A percentile compares a stretch with the other conserved stretches of the same genome.
phyloP scores from a whole-genome alignment of 2,888 invertebrate species.

The Tanytarsus gracilentus region DNA sequence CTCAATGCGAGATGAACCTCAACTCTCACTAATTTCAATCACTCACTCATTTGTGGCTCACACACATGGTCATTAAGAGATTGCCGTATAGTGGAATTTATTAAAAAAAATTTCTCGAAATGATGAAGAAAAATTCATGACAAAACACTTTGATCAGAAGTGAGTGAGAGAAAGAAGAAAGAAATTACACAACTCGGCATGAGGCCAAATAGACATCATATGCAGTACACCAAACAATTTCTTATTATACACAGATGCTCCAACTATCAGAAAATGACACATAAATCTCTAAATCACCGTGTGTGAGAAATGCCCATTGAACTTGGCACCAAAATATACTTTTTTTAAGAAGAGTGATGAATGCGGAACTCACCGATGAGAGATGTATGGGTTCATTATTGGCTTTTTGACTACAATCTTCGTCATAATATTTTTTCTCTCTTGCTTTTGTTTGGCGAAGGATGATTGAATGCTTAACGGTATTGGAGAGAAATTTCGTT shows the following conservation, averaged over 20 bases:
- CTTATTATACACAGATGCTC: slow-evolving; percentile 21
- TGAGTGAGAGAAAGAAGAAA: too few relatives aligned
- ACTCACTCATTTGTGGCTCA: too few relatives aligned
- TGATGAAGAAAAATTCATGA: slow-evolving; percentile 9
- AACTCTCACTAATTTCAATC: too few relatives aligned
- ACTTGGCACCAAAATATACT: slow-evolving; percentile 20
- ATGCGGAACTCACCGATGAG: slow-evolving; percentile 3
- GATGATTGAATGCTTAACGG: too few relatives aligned
- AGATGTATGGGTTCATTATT: background rate
- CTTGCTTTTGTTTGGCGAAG: background rate
- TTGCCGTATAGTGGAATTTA: too few relatives aligned
- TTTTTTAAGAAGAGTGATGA: background rate
- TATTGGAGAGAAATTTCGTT: background rate
- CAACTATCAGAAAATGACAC: slow-evolving; percentile 19
- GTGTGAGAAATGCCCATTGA: slow-evolving; percentile 9
- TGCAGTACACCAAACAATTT: background rate
- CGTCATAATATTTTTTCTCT: background rate
- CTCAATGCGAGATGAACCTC: too few relatives aligned
- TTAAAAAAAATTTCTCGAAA: background rate
- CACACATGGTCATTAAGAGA: too few relatives aligned
- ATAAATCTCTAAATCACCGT: slow-evolving; percentile 25
- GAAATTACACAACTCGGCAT: slow-evolving; percentile 27
- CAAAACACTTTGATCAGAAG: slow-evolving; percentile 13
- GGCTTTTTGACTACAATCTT: too few relatives aligned
- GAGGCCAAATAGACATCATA: slow-evolving; percentile 2